phyloP scores from a whole-genome alignment of 2,888 invertebrate species.

The Luperina nickerlii region DNA sequence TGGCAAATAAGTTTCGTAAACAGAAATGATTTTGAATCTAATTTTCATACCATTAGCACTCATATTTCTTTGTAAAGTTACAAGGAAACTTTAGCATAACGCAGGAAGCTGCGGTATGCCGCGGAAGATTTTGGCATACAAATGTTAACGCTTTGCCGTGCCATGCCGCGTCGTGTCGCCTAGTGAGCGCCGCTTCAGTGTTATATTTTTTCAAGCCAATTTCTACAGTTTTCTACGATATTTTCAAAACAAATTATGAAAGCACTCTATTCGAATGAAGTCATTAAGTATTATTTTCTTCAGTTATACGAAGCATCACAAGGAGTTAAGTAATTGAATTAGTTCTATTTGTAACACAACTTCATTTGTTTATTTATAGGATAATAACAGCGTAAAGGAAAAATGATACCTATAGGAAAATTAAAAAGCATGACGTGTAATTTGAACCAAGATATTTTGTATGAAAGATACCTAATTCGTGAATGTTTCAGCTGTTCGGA shows the following conservation, averaged over 20 bases:
- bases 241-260: neutral
- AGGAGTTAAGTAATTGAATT: neutral
- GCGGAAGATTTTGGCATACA: neutral
- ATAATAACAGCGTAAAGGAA: neutral
- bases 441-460: neutral
- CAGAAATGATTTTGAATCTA: neutral
- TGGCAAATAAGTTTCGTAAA: neutral
- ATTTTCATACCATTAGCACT: neutral
- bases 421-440: neutral
- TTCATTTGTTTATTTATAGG: neutral
- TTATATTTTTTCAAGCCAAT: neutral
- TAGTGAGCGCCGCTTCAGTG: neutral
- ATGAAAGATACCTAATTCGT: neutral
- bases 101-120: neutral
- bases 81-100: neutral
- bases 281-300: neutral
- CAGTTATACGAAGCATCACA: neutral
- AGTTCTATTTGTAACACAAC: neutral
- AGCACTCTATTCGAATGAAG: neutral
- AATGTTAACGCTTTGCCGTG: neutral
- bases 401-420: neutral
- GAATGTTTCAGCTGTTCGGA: neutral
- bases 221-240: neutral
- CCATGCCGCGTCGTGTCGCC: neutral
- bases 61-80: neutral